Conservation (phyloP, 1,140 invertebrate species). For the Parapsyche elsis region DNA sequence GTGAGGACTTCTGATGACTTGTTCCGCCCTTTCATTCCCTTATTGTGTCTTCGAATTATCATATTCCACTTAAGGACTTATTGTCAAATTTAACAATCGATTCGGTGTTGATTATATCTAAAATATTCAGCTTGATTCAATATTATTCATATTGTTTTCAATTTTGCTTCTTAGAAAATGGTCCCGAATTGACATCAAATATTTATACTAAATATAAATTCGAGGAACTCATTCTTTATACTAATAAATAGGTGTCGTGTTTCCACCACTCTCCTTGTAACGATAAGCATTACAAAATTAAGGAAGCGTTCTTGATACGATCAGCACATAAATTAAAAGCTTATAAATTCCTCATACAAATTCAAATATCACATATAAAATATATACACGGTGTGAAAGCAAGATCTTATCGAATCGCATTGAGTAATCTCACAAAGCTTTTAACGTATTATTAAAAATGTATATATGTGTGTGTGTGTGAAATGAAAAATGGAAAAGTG, state of each 20-base stretch:
- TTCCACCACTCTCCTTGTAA: background rate
- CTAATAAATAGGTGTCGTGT: background rate
- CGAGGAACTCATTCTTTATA: background rate
- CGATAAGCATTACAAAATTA: conserved; percentile 17
- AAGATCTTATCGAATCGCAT: background rate
- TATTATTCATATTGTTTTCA: background rate
- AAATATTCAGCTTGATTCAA: background rate
- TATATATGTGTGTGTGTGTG: background rate
- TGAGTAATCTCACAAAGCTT: background rate
- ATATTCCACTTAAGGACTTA: too few relatives aligned
- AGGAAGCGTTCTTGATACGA: background rate
- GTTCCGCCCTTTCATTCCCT: background rate
- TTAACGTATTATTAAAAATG: background rate
- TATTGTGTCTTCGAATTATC: background rate
- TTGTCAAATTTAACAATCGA: background rate
- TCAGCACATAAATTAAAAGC: conserved; percentile 18
- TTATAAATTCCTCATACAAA: background rate
- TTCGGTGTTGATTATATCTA: background rate
- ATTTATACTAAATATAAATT: background rate
- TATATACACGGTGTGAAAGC: background rate
- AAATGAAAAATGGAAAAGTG: background rate
- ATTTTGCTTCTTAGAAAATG: background rate
- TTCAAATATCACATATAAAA: background rate
- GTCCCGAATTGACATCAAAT: background rate
- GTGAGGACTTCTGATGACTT: background rate